Conservation (phyloP, 2,888 invertebrate species). For the Callyntrura sp. region DNA sequence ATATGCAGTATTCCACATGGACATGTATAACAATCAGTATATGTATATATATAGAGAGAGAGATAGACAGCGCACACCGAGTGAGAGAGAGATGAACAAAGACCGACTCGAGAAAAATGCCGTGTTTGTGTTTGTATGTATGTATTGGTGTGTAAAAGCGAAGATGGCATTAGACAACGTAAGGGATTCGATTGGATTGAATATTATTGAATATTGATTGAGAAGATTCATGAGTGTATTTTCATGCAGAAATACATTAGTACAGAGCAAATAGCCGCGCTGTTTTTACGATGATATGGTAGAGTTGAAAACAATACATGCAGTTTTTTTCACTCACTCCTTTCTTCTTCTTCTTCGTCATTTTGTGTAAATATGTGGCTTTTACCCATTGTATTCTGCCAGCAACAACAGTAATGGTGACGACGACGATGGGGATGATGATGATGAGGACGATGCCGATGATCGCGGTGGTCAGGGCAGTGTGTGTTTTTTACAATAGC, state of each 20-base stretch:
- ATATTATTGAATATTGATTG: slow-evolving; percentile 69
- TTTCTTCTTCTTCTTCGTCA: background rate
- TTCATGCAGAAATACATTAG: slow-evolving; percentile 4
- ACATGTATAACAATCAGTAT: slow-evolving; percentile 15
- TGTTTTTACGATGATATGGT: background rate
- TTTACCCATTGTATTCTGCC: slow-evolving; percentile 13
- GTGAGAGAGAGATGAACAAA: slow-evolving; percentile 61
- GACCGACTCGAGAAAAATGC: slow-evolving; percentile 44
- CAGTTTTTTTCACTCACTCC: background rate
- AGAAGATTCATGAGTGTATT: slow-evolving; percentile 20
- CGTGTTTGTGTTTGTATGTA: background rate
- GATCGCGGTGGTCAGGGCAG: slow-evolving; percentile 42
- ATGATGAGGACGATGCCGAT: background rate
- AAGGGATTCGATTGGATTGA: slow-evolving; percentile 43
- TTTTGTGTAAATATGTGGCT: slow-evolving; percentile 16
- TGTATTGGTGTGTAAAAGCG: background rate
- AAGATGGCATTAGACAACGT: slow-evolving; percentile 6
- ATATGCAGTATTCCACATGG: slow-evolving; percentile 51
- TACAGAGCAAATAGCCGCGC: background rate
- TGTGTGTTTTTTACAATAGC: background rate
- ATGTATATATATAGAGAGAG: no score
- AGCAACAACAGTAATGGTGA: background rate
- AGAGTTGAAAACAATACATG: background rate
- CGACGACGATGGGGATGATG: background rate
- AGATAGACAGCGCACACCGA: no score